Conservation (phyloP, 2,113 vertebrate genomes). For the Gasterosteus aculeatus region DNA sequence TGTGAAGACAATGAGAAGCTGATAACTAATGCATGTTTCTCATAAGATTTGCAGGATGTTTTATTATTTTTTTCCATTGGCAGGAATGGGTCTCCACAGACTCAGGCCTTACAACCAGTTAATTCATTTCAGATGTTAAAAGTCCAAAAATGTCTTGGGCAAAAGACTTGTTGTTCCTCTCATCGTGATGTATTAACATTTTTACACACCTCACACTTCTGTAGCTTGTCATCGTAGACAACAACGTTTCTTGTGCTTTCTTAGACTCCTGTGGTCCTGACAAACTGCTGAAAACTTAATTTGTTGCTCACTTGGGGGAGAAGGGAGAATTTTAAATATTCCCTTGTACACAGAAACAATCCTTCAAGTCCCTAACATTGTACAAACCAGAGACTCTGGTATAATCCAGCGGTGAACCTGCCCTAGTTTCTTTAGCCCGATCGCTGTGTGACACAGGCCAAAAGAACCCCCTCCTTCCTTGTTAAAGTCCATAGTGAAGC, state of each 20-base stretch:
- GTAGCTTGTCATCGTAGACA: constrained; percentile 1
- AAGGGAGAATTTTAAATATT: constrained; percentile 23
- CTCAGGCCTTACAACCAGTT: not conserved
- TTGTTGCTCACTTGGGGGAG: constrained; percentile 22
- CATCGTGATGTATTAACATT: constrained; percentile 9
- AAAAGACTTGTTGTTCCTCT: not conserved
- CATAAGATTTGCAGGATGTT: no score
- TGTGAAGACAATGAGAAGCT: no score
- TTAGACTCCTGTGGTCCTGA: constrained; percentile 33
- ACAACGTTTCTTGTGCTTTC: constrained; percentile 21
- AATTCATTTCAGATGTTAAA: not conserved
- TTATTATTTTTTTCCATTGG: no score
- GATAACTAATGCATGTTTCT: no score
- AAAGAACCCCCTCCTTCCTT: constrained; percentile 4
- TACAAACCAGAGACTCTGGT: not conserved
- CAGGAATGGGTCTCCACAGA: no score
- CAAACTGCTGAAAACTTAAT: constrained; percentile 29
- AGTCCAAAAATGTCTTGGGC: not conserved
- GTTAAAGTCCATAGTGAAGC: not conserved
- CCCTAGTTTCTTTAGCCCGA: constrained; percentile 4
- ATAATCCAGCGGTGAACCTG: not conserved
- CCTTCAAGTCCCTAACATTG: not conserved
- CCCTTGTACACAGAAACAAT: constrained; percentile 22
- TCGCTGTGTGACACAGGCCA: constrained; percentile 9
- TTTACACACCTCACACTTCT: constrained; percentile 10